These are phyloP conservation scores for Myotis davidii DNA, from an alignment of 2,113 vertebrate genomes.

Conservation along the genomic window DNA sequence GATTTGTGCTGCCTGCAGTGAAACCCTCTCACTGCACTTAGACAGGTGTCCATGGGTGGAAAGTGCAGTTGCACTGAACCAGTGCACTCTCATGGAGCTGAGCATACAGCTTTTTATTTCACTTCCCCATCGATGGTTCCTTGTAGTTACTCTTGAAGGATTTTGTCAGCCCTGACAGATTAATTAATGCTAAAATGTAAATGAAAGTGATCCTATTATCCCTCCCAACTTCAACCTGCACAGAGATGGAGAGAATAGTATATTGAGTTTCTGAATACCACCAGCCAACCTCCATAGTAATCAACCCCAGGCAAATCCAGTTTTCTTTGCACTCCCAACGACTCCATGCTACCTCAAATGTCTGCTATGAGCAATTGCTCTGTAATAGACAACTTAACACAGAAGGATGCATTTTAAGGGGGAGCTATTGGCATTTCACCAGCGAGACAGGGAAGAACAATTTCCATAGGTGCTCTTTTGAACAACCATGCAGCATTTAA, in stretches of 20 bases:
- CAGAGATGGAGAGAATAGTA: background rate
- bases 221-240: background rate
- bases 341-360: background rate
- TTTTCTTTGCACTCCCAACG: background rate
- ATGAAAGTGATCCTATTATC: background rate
- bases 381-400: background rate
- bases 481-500: background rate
- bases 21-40: background rate
- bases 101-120: background rate
- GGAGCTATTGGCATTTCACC: background rate
- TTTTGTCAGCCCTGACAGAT: background rate
- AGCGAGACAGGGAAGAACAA: background rate
- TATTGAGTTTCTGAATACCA: background rate
- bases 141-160: constrained; percentile 1
- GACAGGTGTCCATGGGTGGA: background rate
- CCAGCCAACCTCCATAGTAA: background rate
- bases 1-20: background rate
- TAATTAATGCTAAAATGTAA: constrained; percentile 38
- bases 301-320: background rate
- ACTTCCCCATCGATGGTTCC: background rate
- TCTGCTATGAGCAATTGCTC: background rate
- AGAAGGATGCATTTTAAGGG: background rate
- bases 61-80: background rate
- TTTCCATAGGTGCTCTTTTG: constrained; percentile 17
- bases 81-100: background rate